Base-by-base conservation (phyloP, 2,888 invertebrate genomes). In the Lasioglossum oenotherae region DNA sequence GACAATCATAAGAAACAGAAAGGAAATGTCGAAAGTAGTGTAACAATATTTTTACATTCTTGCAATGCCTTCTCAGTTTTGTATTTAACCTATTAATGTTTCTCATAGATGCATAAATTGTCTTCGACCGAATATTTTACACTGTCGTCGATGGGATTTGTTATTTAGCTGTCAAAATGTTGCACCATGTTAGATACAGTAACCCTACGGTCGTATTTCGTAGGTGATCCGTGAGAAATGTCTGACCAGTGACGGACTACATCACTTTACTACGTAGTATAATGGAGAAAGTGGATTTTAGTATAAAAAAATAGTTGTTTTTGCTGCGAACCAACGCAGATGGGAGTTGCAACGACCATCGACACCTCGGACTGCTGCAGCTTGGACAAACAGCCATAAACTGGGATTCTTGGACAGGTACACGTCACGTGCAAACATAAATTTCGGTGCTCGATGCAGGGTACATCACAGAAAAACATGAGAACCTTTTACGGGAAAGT, bases 241-340 rank as follows among this genome's bases (percentile, higher is more conserved):
- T 38, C 67, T 67, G 35, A 67, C 23, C 35, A 67, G 35, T 67
- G 67, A 35, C 67, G 23, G 35, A 10, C 8, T 2, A 10, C 4
- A 38, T 67, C 67, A 35, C 35, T 67, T 67, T 67, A 67, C 67
- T 67, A 38, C 67, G 35, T 35, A 38, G 23, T 23, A 67, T 67
- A 67, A 23, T 38, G 67, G 35, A 38, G 67, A 67, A 67, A 67
- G 35, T 35, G 67, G 67, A 35, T 35, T 67, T 67, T 67, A 6
- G 19, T 35, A 35, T 67, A 67, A 67, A 67, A 67, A 67, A 67
- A 35, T 67, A 67, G 67, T 67, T 19, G 35, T 35, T 67, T 67
- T 35, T 31, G 35, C 6, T 67, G 3, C 67, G 6, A 31, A 31
- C 67, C 35, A 31, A 6, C 14, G 5, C 27, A 27, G 60, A 60